A percentile compares a stretch with the other conserved stretches of the same genome.
Evolutionary conservation across 2,888 invertebrate species (phyloP).

Genomic region (Emmelina monodactyla): DNA sequence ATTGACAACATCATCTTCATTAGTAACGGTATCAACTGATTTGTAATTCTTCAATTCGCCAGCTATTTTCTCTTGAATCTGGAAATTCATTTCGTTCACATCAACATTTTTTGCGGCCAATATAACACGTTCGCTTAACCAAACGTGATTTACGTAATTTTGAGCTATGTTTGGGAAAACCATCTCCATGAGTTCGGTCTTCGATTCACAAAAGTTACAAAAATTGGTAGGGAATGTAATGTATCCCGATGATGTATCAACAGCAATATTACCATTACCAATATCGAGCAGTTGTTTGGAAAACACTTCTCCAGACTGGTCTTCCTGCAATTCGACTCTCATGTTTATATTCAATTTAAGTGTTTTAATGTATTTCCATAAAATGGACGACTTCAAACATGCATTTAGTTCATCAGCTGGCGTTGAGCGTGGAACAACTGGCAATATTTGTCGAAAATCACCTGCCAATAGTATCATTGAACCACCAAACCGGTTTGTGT

Average conservation of each 20-base stretch:
- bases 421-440: conserved; percentile 19
- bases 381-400: conserved; percentile 17
- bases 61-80: too few species aligned
- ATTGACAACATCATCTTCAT: conserved; percentile 14
- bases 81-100: conserved; percentile 16
- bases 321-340: conserved; percentile 9
- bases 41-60: conserved; percentile 13
- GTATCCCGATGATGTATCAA: conserved; percentile 5
- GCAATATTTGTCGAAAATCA: conserved; percentile 23
- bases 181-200: conserved; percentile 13
- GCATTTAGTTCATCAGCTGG: conserved; percentile 14
- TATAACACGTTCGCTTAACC: conserved; percentile 10
- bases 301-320: conserved; percentile 10
- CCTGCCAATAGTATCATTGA: conserved; percentile 9
- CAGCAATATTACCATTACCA: conserved; percentile 12
- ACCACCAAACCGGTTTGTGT: conserved; percentile 1
- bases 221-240: conserved; percentile 10
- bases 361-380: conserved; percentile 14
- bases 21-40: conserved; percentile 9
- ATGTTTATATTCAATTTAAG: too few species aligned
- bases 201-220: conserved; percentile 13
- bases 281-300: conserved; percentile 10
- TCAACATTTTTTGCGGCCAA: conserved; percentile 13
- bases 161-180: conserved; percentile 13
- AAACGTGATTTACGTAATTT: conserved; percentile 11